Conservation (phyloP, 2,113 vertebrate genomes). For the Chrysemys picta region DNA sequence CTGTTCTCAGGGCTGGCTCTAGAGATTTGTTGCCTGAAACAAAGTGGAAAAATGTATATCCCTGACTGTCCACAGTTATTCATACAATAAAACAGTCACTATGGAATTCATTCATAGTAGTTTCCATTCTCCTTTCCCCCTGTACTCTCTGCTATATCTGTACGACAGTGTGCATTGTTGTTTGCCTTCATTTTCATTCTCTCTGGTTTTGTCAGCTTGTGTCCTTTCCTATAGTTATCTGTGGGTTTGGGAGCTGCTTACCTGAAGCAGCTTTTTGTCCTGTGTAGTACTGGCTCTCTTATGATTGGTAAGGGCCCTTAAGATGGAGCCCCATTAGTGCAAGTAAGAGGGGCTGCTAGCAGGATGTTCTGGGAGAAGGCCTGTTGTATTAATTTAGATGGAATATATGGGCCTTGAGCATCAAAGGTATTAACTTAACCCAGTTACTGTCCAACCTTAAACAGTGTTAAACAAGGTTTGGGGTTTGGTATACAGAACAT, state of each 20-base stretch:
- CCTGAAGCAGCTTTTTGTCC: neutral
- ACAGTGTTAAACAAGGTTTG: too few species aligned
- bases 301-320: neutral
- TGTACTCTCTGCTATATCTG: neutral
- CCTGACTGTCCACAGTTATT: constrained; percentile 10
- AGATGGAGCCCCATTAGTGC: neutral
- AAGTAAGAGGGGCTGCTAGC: neutral
- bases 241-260: neutral
- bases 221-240: neutral
- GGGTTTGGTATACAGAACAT: too few species aligned
- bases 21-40: neutral
- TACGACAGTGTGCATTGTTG: neutral
- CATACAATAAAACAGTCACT: neutral
- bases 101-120: neutral
- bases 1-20: neutral
- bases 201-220: neutral
- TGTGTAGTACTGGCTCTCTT: neutral
- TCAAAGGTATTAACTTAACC: too few species aligned
- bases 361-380: neutral
- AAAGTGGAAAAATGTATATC: constrained; percentile 22
- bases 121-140: neutral
- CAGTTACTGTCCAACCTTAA: too few species aligned
- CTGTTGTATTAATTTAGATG: too few species aligned
- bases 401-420: too few species aligned
- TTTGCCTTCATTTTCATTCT: neutral